These are phyloP conservation scores for Gambusia yucatana DNA, from an alignment of 2,797 vertebrate species.

Conservation along the genomic window DNA sequence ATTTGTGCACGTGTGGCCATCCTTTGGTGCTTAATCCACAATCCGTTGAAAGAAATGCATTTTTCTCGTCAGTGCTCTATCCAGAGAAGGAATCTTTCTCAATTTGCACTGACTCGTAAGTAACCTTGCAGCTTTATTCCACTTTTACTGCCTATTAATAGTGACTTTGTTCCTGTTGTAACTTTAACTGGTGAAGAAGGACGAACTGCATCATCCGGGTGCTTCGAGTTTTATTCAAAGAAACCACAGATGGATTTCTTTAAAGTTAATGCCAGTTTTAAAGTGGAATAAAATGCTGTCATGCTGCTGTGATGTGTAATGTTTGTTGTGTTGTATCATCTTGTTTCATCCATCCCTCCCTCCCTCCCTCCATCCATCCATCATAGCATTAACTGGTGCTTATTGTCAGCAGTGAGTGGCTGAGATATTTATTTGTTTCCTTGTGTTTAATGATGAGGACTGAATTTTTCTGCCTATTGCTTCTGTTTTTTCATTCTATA, in stretches of 20 bases:
- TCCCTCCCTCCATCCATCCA: not conserved
- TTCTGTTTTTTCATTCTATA: not conserved
- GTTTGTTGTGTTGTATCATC: not conserved
- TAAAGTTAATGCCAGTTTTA: not conserved
- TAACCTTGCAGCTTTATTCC: constrained; percentile 25
- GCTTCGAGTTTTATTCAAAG: not conserved
- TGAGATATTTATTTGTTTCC: not conserved
- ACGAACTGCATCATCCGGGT: not conserved
- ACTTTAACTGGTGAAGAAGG: not conserved
- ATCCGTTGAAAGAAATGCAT: constrained; percentile 43
- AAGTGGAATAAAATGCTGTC: not conserved
- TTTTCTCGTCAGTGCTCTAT: constrained; percentile 8
- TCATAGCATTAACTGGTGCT: too few relatives aligned
- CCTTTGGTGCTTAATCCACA: constrained; percentile 60
- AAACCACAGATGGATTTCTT: not conserved
- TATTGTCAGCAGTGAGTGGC: not conserved
- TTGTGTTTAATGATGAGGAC: not conserved
- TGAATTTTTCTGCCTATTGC: not conserved
- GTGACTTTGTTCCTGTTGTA: not conserved
- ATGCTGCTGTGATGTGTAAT: not conserved
- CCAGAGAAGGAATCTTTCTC: constrained; percentile 13
- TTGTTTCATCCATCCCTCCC: not conserved
- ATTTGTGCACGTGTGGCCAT: constrained; percentile 57
- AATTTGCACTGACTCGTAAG: constrained; percentile 28
- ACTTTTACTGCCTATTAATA: not conserved